Percentiles rank a stretch among this genome's conserved stretches.
phyloP scores from a whole-genome alignment of 2,113 vertebrate species.

The Dascyllus trimaculatus region DNA sequence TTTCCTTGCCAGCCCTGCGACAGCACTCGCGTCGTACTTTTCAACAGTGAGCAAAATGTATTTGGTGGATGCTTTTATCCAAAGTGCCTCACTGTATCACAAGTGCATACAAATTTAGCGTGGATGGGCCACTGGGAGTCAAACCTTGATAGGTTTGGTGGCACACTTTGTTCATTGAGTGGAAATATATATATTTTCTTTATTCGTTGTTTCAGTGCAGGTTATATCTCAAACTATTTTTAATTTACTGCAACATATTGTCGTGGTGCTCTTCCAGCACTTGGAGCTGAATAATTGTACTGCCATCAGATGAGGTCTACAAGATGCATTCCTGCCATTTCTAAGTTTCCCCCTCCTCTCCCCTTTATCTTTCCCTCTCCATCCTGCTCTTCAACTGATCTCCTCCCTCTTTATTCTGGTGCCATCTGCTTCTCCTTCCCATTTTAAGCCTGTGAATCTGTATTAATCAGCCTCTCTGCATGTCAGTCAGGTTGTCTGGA shows the following conservation, averaged over 20 bases:
- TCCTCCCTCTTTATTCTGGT: slow-evolving; percentile 49
- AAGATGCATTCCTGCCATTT: background rate
- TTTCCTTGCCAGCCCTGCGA: slow-evolving; percentile 35
- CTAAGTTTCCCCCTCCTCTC: background rate
- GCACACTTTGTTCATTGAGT: background rate
- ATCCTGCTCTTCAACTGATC: slow-evolving; percentile 28
- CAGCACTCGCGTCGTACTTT: slow-evolving; percentile 49
- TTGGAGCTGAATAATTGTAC: background rate
- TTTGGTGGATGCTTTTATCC: slow-evolving; percentile 71
- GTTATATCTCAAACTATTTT: background rate
- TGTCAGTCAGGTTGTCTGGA: slow-evolving; percentile 56
- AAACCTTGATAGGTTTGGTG: slow-evolving; percentile 23
- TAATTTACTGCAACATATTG: background rate
- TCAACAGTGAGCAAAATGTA: slow-evolving; percentile 44
- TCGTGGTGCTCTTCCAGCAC: background rate
- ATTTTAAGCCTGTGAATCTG: slow-evolving; percentile 40
- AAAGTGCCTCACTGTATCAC: slow-evolving; percentile 46
- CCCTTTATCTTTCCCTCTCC: slow-evolving; percentile 11
- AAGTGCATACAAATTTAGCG: slow-evolving; percentile 44
- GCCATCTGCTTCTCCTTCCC: slow-evolving; percentile 68
- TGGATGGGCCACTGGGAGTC: slow-evolving; percentile 33
- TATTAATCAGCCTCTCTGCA: slow-evolving; percentile 59
- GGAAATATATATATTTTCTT: background rate
- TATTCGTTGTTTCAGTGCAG: slow-evolving; percentile 8
- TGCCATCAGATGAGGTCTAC: slow-evolving; percentile 7